Evolutionary conservation across 1,140 invertebrate genomes (phyloP).

Genomic region (Rhyacophila brunnea): DNA sequence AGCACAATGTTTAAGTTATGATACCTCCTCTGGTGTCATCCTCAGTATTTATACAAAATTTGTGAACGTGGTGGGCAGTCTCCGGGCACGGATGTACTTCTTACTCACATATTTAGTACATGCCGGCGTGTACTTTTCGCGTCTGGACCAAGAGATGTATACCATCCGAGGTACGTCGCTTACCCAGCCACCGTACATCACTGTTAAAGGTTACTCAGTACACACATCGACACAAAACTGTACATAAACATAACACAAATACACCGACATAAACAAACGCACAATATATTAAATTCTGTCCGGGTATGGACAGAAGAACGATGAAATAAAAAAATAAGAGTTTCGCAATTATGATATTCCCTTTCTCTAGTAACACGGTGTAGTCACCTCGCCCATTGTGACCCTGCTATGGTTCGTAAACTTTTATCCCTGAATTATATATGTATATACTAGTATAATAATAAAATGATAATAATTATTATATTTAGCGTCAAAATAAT

Average conservation of each 20-base stretch:
- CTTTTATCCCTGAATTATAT: too few species aligned
- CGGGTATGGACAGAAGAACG: too few species aligned
- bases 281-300: neutral
- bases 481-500: too few species aligned
- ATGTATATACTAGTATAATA: too few species aligned
- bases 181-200: constrained; percentile 7
- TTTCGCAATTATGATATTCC: too few species aligned
- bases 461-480: too few species aligned
- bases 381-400: too few species aligned
- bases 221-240: neutral
- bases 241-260: constrained; percentile 5
- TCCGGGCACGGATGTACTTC: constrained; percentile 12
- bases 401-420: too few species aligned
- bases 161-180: too few species aligned
- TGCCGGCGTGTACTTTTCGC: neutral
- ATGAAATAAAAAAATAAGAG: too few species aligned
- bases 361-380: too few species aligned
- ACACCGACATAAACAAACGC: constrained; percentile 4
- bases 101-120: constrained; percentile 1
- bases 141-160: neutral
- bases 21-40: constrained; percentile 31
- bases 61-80: constrained; percentile 22
- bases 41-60: constrained; percentile 32
- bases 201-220: constrained; percentile 3
- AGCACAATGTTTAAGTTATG: constrained; percentile 31